Evolutionary conservation across 2,113 vertebrate genomes (phyloP).

Genomic region (Seriola dumerili): DNA sequence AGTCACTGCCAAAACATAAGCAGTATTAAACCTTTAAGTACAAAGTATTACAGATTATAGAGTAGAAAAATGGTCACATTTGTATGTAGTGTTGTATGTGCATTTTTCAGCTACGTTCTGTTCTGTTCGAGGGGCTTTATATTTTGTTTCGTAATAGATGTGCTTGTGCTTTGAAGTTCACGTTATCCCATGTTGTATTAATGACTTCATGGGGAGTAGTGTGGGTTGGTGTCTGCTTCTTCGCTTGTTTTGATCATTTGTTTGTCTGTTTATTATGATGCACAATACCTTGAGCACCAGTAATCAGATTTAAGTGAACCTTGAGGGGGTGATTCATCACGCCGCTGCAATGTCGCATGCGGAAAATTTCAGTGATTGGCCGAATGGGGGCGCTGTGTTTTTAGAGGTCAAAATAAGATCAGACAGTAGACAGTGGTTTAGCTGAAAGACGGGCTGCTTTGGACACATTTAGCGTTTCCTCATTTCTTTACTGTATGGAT

Average conservation of each 20-base stretch:
- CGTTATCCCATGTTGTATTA: neutral
- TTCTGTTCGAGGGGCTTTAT: neutral
- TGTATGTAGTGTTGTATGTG: neutral
- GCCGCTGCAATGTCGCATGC: neutral
- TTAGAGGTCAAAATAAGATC: neutral
- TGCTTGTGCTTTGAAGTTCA: neutral
- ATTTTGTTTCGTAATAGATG: neutral
- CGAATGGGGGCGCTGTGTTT: neutral
- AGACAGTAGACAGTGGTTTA: neutral
- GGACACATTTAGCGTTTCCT: conserved; percentile 15
- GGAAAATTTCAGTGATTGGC: neutral
- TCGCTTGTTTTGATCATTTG: conserved; percentile 6
- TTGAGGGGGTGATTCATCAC: neutral
- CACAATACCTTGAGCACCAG: neutral
- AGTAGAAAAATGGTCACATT: neutral
- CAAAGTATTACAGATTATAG: neutral
- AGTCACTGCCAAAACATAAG: neutral
- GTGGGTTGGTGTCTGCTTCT: neutral
- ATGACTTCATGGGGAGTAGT: conserved; percentile 8
- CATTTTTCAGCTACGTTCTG: neutral
- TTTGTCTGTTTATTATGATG: conserved; percentile 31
- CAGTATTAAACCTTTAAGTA: neutral
- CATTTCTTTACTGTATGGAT: conserved; percentile 33
- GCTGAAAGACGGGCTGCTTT: neutral
- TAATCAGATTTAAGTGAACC: conserved; percentile 16